These are phyloP conservation scores for Drymonia ruficornis DNA, from an alignment of 2,888 invertebrate species.

Conservation along the genomic window DNA sequence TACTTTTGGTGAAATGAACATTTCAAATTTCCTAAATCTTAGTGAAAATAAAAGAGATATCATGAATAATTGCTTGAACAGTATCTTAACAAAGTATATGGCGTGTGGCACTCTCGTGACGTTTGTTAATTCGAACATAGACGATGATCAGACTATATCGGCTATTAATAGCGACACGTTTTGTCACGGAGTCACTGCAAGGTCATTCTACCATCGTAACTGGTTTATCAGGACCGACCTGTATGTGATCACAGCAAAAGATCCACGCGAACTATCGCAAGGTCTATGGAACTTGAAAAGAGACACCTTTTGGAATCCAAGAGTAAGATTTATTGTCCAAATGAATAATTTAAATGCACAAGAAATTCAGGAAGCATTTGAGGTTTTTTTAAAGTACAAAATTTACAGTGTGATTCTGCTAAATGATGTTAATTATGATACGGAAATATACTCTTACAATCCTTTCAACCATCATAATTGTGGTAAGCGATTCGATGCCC, in stretches of 20 bases:
- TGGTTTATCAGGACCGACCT: conserved; percentile 44
- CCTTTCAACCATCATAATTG: conserved; percentile 53
- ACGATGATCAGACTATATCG: conserved; percentile 34
- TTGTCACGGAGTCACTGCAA: conserved; percentile 46
- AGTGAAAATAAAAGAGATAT: not conserved
- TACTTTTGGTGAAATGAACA: not conserved
- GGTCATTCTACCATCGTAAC: conserved; percentile 36
- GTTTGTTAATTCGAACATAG: conserved; percentile 37
- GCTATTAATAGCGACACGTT: conserved; percentile 26
- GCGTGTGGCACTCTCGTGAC: conserved; percentile 42
- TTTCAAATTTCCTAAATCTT: not conserved
- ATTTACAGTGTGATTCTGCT: conserved; percentile 51
- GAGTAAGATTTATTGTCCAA: conserved; percentile 50
- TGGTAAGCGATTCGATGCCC: conserved; percentile 40
- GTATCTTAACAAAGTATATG: conserved; percentile 39
- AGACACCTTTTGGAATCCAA: conserved; percentile 60
- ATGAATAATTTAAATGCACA: conserved; percentile 29
- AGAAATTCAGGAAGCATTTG: conserved; percentile 40
- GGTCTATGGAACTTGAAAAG: conserved; percentile 41
- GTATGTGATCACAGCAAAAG: conserved; percentile 49
- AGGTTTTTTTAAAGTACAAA: conserved; percentile 42
- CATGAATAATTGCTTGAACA: conserved; percentile 35
- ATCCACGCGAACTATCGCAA: conserved; percentile 35
- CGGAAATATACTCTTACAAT: conserved; percentile 46
- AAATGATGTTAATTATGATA: conserved; percentile 21